Evolutionary conservation across 2,797 vertebrate genomes (phyloP).

Genomic region (Melanotaenia parkinsoni): DNA sequence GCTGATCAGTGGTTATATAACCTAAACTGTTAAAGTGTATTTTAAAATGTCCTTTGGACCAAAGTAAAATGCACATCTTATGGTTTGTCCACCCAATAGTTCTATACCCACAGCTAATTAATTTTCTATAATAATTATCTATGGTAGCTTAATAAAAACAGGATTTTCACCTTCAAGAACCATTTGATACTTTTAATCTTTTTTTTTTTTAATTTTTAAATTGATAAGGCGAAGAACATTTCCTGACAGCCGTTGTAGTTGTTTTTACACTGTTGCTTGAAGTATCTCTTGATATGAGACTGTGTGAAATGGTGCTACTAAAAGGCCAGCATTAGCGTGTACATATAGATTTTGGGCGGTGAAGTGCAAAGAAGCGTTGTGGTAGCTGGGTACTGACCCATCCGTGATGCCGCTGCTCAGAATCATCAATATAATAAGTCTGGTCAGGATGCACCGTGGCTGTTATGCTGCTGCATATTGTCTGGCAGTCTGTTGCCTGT

Average conservation of each 20-base stretch:
- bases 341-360: conserved; percentile 16
- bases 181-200: too few species aligned
- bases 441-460: conserved; percentile 53
- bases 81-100: too few species aligned
- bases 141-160: too few species aligned
- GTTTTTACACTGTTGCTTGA: too few species aligned
- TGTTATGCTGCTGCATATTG: conserved; percentile 37
- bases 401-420: conserved; percentile 50
- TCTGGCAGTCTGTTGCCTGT: conserved; percentile 44
- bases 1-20: not conserved
- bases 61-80: too few species aligned
- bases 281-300: not conserved
- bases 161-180: too few species aligned
- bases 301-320: not conserved
- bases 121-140: too few species aligned
- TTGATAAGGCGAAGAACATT: not conserved
- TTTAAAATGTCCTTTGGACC: too few species aligned
- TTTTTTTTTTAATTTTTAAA: too few species aligned
- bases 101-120: too few species aligned
- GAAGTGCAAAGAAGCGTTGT: conserved; percentile 27
- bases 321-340: conserved; percentile 8
- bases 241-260: not conserved
- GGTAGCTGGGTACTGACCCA: conserved; percentile 35
- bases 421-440: conserved; percentile 47
- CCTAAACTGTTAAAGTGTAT: too few species aligned